Percentiles rank a stretch among this genome's conserved stretches.
phyloP scores from a whole-genome alignment of 2,888 invertebrate species.

The Biston betularia region DNA sequence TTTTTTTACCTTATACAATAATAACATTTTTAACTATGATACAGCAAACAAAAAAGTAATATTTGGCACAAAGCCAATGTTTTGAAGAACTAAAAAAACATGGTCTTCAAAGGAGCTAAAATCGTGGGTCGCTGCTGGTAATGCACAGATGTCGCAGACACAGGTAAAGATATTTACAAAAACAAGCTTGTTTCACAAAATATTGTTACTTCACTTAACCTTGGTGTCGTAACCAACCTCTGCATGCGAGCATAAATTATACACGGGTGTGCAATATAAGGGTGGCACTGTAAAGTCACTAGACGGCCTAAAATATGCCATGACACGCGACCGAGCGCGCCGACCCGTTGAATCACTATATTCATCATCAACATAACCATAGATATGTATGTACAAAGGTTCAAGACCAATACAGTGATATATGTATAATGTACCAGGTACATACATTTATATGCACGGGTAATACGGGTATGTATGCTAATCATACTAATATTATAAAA shows the following conservation, averaged over 20 bases:
- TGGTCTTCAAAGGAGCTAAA: background rate
- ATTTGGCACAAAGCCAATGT: too few relatives aligned
- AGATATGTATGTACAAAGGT: background rate
- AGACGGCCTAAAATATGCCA: slow-evolving; percentile 46
- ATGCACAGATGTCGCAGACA: background rate
- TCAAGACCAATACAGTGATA: too few relatives aligned
- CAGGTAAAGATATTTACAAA: slow-evolving; percentile 25
- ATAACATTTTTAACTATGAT: too few relatives aligned
- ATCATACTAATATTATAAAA: too few relatives aligned
- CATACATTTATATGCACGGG: background rate
- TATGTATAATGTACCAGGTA: too few relatives aligned
- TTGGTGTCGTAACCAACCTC: slow-evolving; percentile 39
- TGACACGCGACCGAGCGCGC: slow-evolving; percentile 44
- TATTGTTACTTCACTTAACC: slow-evolving; percentile 37
- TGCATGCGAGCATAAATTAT: slow-evolving; percentile 40
- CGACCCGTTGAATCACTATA: background rate
- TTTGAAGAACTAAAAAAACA: too few relatives aligned
- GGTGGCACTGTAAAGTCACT: slow-evolving; percentile 42
- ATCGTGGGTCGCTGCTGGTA: background rate
- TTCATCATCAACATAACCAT: background rate
- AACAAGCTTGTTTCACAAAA: slow-evolving; percentile 36
- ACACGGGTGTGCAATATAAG: slow-evolving; percentile 42
- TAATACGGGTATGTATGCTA: too few relatives aligned
- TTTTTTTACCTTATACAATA: too few relatives aligned
- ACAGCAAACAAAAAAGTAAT: too few relatives aligned